Evolutionary conservation across 1,140 invertebrate species (phyloP).

Genomic region (Drosophila subobscura): DNA sequence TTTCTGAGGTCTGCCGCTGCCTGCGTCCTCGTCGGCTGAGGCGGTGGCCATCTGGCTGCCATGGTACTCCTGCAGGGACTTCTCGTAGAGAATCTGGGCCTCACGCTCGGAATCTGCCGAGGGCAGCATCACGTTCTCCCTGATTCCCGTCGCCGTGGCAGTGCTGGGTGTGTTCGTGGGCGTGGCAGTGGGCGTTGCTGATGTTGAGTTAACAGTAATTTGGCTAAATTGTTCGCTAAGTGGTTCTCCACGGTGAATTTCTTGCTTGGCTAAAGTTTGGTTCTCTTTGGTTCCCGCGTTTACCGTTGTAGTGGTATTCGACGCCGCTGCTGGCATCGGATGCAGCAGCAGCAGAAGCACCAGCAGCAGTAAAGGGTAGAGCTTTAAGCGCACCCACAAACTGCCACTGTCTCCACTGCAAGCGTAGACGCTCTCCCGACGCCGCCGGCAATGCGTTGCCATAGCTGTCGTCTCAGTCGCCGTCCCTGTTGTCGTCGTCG

Average conservation of each 20-base stretch:
- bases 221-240: conserved; percentile 32
- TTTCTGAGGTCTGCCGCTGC: conserved; percentile 24
- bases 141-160: conserved; percentile 49
- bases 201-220: conserved; percentile 45
- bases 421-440: conserved; percentile 47
- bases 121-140: conserved; percentile 78
- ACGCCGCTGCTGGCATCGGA: conserved; percentile 54
- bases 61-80: conserved; percentile 78
- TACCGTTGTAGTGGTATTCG: conserved; percentile 32
- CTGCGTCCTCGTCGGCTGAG: neutral
- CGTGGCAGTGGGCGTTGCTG: conserved; percentile 34
- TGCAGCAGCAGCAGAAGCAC: conserved; percentile 35
- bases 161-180: neutral
- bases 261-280: conserved; percentile 12
- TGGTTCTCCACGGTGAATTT: conserved; percentile 9
- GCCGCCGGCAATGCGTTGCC: conserved; percentile 57
- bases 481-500: conserved; percentile 38
- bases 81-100: conserved; percentile 79
- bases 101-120: conserved; percentile 77
- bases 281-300: conserved; percentile 46
- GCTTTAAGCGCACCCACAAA: conserved; percentile 6
- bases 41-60: conserved; percentile 42
- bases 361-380: conserved; percentile 40
- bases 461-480: conserved; percentile 45
- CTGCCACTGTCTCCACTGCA: too few relatives aligned